Conservation (phyloP, 2,888 invertebrate genomes). For the Cremastinae sp. region DNA sequence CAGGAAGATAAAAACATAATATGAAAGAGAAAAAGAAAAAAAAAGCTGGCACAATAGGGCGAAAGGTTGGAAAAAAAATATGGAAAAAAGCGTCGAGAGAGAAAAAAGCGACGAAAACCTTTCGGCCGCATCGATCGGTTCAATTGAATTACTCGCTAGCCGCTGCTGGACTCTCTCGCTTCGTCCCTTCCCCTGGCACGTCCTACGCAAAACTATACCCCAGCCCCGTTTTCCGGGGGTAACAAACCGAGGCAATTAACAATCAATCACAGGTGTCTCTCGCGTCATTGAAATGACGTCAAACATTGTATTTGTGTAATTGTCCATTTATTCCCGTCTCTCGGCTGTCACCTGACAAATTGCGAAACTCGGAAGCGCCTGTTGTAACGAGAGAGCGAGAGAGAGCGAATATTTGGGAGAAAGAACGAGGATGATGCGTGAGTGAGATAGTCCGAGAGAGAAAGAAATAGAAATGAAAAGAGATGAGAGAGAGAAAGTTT, state of each 20-base stretch:
- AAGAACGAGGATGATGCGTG: constrained; percentile 14
- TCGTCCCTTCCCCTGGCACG: constrained; percentile 60
- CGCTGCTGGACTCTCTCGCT: constrained; percentile 49
- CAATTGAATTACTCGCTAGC: constrained; percentile 77
- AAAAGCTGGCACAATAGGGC: not conserved
- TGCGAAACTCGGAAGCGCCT: constrained; percentile 66
- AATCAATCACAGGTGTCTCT: constrained; percentile 80
- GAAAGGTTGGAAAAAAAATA: not conserved
- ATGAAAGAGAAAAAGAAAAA: not conserved
- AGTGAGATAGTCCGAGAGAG: constrained; percentile 1
- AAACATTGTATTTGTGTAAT: constrained; percentile 80
- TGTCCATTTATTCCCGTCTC: constrained; percentile 80
- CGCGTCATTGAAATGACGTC: constrained; percentile 80
- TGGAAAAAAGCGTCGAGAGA: constrained; percentile 11
- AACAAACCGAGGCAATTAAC: constrained; percentile 80
- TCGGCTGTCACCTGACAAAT: constrained; percentile 79
- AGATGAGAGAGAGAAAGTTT: no score
- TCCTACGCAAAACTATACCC: constrained; percentile 22
- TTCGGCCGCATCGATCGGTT: constrained; percentile 73
- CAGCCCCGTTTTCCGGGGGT: constrained; percentile 70
- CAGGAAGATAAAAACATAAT: no score
- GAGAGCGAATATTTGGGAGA: constrained; percentile 1
- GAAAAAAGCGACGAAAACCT: constrained; percentile 66
- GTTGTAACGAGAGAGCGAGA: constrained; percentile 53
- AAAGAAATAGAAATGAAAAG: no score